Evolutionary conservation across 2,888 invertebrate species (phyloP).

Genomic region (Ceratothoa steindachneri): DNA sequence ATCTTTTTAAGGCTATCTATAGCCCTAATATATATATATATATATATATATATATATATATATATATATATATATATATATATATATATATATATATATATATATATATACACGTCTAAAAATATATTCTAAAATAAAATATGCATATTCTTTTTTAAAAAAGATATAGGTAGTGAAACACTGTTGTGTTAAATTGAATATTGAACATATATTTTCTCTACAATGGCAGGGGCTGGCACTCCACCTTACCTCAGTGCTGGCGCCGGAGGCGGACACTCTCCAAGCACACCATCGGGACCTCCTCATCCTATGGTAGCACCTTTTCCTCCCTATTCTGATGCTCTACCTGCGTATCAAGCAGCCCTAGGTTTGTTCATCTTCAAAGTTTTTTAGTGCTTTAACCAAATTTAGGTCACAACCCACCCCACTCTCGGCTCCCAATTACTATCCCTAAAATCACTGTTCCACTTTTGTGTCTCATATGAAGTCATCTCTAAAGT

Average conservation of each 20-base stretch:
- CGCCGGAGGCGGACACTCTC: slow-evolving; percentile 42
- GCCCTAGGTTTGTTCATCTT: slow-evolving; percentile 38
- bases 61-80: not conserved
- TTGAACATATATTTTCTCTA: no score
- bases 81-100: not conserved
- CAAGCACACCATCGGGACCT: slow-evolving; percentile 31
- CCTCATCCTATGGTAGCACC: slow-evolving; percentile 54
- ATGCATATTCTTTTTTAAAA: no score
- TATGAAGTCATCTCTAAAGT: no score
- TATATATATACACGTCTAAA: not conserved
- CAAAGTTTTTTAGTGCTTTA: no score
- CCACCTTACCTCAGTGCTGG: slow-evolving; percentile 44
- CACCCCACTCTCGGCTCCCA: no score
- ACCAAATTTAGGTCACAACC: no score
- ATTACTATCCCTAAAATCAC: no score
- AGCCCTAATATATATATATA: no score
- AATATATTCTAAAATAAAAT: no score
- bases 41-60: not conserved
- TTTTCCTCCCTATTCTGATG: slow-evolving; percentile 54
- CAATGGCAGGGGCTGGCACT: slow-evolving; percentile 47
- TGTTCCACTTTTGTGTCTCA: no score
- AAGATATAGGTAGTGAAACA: no score
- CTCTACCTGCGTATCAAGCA: slow-evolving; percentile 43
- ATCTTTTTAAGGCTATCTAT: not conserved
- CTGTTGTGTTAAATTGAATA: no score